Conservation (phyloP, 2,888 invertebrate genomes). For the Crossocerus cetratus region DNA sequence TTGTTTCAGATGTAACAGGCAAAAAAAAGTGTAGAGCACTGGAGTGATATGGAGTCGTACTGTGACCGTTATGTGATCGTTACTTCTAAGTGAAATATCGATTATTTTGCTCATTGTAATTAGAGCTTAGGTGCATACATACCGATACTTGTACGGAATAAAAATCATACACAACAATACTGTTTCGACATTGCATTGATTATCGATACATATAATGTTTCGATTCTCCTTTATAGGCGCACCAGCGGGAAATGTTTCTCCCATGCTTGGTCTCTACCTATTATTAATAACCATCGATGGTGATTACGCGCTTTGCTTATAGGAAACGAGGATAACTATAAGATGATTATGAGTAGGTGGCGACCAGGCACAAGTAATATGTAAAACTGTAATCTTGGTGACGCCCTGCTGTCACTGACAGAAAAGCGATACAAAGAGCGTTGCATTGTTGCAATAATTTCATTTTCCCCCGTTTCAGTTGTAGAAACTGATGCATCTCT, state of each 20-base stretch:
- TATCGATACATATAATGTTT: too few species aligned
- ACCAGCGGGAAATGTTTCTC: conserved; percentile 19
- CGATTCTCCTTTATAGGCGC: conserved; percentile 19
- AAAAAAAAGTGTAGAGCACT: conserved; percentile 30
- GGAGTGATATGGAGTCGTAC: conserved; percentile 43
- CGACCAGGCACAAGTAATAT: too few species aligned
- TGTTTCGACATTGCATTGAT: conserved; percentile 37
- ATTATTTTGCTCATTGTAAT: conserved; percentile 51
- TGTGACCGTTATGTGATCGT: conserved; percentile 60
- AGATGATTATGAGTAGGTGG: too few species aligned
- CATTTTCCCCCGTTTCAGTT: not conserved
- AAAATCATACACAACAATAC: conserved; percentile 31
- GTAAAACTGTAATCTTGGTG: not conserved
- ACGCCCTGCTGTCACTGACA: not conserved
- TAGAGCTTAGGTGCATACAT: conserved; percentile 39
- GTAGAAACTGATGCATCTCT: conserved; percentile 20
- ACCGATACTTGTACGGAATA: conserved; percentile 13
- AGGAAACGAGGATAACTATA: too few species aligned
- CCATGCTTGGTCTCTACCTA: too few species aligned
- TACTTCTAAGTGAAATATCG: conserved; percentile 52
- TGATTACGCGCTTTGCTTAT: too few species aligned
- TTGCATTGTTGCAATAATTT: not conserved
- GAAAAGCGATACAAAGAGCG: not conserved
- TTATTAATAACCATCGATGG: too few species aligned
- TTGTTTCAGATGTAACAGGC: conserved; percentile 33